Evolutionary conservation across 2,113 vertebrate genomes (phyloP).

Genomic region (Gorsachius goisagi): DNA sequence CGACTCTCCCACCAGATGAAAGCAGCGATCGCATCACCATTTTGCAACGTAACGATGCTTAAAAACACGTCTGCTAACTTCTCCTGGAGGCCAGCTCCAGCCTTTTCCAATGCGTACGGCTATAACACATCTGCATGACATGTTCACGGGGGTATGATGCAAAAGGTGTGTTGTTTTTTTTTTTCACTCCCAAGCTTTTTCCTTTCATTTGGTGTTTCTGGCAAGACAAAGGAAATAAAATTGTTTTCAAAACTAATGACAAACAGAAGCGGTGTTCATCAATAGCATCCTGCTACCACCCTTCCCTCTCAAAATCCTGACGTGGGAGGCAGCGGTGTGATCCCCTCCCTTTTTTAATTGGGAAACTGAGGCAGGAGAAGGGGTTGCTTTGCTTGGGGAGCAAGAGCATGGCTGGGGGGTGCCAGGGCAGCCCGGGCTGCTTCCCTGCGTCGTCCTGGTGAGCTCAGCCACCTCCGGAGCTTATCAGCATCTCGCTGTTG

Average conservation of each 20-base stretch:
- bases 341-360: not conserved
- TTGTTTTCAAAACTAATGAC: not conserved
- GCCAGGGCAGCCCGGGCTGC: not conserved
- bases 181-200: not conserved
- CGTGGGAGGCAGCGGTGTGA: accelerated
- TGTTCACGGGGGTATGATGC: accelerated
- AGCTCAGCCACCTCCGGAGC: not conserved
- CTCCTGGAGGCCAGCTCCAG: not conserved
- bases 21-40: not conserved
- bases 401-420: accelerated
- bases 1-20: not conserved
- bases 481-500: not conserved
- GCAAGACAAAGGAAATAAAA: not conserved
- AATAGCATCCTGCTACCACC: accelerated
- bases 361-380: slow-evolving; percentile 14
- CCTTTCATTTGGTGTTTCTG: not conserved
- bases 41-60: not conserved
- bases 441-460: not conserved
- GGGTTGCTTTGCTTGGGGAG: not conserved
- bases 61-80: not conserved
- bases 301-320: not conserved
- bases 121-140: not conserved
- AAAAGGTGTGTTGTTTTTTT: not conserved
- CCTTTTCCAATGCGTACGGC: not conserved
- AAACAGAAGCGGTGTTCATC: accelerated